Evolutionary conservation across 2,113 vertebrate species (phyloP), one percentile per base, ranked within the genome.

Genomic region (Phalacrocorax aristotelis): DNA sequence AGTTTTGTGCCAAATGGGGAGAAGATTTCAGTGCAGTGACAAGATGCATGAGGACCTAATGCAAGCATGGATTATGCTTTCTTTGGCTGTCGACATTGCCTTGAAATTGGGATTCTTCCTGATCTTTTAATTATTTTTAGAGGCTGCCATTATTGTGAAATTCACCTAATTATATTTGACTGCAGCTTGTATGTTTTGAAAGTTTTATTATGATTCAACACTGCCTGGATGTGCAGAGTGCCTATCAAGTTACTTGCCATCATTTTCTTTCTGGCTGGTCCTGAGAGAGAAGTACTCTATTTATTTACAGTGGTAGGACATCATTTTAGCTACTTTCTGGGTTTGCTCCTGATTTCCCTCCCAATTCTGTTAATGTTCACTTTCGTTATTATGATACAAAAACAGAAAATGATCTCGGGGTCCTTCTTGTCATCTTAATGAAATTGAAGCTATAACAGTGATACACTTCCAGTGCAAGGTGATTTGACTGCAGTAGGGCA

Each of bases 11-110:
- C 92, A 92, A 88, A 64, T 4, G 40, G 75, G 49, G 95, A 64
- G 85, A 91, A 77, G 83, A 75, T 90, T 92, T 92, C 76, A 52
- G 60, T 49, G 77, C 58, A 60, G 71, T 95, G 95, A 96, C 89
- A 93, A 93, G 83, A 90, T 48, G 57, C 80, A 23, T 6, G 66
- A 87, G 78, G 84, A 54, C 90, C 62, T 81, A 18, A 52, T 86
- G 90, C 90, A 93, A 92, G 93, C 93, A 58, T 1, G 40, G 78
- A 70, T 93, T 90, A 46, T 66, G 87, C 66, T 82, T 95, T 64
- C 86, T 93, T 61, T 79, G 69, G 69, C 81, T 95, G 83, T 49
- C 3, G 15, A 21, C 5, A 0, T 89, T 69, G 69, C 77, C 90
- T 93, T 65, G 54, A 83, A 95, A 69, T 87, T 87, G 70, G 40